phyloP scores from a whole-genome alignment of 2,797 vertebrate species.

The Enoplosus armatus region DNA sequence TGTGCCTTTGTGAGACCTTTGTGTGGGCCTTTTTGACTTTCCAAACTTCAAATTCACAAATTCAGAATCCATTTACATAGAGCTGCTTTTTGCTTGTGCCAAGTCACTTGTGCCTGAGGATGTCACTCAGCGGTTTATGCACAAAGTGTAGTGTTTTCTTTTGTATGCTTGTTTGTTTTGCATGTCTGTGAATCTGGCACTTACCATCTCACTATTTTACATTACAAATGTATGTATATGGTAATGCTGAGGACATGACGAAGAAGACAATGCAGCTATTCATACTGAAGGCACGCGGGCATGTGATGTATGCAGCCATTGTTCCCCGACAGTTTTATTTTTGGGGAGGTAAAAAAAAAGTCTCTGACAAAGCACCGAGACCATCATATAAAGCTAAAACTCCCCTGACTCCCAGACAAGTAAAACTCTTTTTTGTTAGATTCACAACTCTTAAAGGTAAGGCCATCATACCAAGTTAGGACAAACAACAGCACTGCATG shows the following conservation, averaged over 20 bases:
- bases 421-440: neutral
- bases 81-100: conserved; percentile 40
- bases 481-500: neutral
- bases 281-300: conserved; percentile 2
- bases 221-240: conserved; percentile 30
- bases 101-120: conserved; percentile 47
- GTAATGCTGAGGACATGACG: conserved; percentile 18
- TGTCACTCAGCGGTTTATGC: conserved; percentile 34
- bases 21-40: conserved; percentile 72
- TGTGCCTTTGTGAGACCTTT: conserved; percentile 72
- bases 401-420: neutral
- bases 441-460: neutral
- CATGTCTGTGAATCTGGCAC: conserved; percentile 33
- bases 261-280: conserved; percentile 9
- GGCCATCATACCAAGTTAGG: neutral
- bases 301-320: conserved; percentile 8
- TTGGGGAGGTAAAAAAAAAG: conserved; percentile 1
- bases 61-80: conserved; percentile 58
- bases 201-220: conserved; percentile 11
- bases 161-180: conserved; percentile 31
- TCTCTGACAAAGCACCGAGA: neutral
- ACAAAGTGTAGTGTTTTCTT: conserved; percentile 1
- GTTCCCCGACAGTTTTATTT: neutral
- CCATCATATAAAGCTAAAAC: neutral
- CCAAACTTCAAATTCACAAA: conserved; percentile 68